Evolutionary conservation across 2,888 invertebrate species (phyloP), one percentile per base, ranked within the genome.

Genomic region (Andrena camellia): DNA sequence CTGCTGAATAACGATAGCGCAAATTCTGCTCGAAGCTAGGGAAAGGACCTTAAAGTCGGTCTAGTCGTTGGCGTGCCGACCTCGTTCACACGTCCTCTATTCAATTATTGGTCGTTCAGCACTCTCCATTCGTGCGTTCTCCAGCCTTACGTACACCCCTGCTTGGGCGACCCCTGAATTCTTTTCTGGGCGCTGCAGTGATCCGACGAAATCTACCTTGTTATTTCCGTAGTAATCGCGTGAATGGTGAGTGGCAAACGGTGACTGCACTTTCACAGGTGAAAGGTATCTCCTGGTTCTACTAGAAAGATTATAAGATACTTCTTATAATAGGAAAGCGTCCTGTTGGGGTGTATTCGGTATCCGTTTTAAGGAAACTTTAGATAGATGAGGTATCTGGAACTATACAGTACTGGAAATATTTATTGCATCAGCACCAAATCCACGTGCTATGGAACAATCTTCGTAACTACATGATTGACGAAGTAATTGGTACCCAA

Each of bases 61-160:
- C 80, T 66, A 77, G 85, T 89, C 82, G 83, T 91, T 90, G 89
- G 89, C 85, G 90, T 91, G 91, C 90, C 85, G 70, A 86, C 83
- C 88, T 90, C 90, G 89, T 90, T 85, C 90, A 90, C 89, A 85
- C 90, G 90, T 87, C 84, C 86, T 87, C 89, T 88, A 91, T 92
- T 92, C 91, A 92, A 92, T 92, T 92, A 92, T 91, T 88, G 89
- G 87, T 82, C 86, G 88, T 90, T 89, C 88, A 88, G 83, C 75
- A 78, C 86, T 86, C 74, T 85, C 81, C 82, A 78, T 78, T 86
- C 86, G 84, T 86, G 82, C 84, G 63, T 78, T 77, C 64, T 57
- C 74, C 66, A 42, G 13, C 73, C 60, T n/a, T 5, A 17, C 77
- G 63, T 72, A 29, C 64, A 68, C 26, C 42, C 33, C 73, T 80